A percentile compares a stretch with the other conserved stretches of the same genome.
Conservation (phyloP, 2,113 vertebrate genomes). For the Muntiacus reevesi region DNA sequence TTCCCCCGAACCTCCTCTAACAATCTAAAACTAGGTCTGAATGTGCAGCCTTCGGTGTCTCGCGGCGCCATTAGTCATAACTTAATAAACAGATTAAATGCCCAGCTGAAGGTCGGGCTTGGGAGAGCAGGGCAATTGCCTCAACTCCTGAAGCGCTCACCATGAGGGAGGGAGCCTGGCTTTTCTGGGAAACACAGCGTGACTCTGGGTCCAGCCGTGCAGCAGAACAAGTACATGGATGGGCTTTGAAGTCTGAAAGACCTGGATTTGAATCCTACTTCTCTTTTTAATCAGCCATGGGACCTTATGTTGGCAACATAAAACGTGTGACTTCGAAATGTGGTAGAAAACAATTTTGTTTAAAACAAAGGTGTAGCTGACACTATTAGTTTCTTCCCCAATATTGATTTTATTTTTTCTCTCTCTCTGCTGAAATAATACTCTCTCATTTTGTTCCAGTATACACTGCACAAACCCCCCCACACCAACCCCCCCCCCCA, state of each 20-base stretch:
- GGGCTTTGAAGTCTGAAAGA: neutral
- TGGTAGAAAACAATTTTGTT: neutral
- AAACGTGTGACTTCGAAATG: neutral
- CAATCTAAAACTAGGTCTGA: conserved; percentile 53
- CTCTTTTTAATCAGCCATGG: neutral
- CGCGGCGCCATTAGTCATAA: conserved; percentile 41
- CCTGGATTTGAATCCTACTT: neutral
- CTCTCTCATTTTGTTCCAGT: neutral
- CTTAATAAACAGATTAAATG: conserved; percentile 63
- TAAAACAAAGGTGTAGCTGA: neutral
- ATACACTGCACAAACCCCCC: neutral
- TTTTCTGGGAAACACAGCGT: conserved; percentile 6
- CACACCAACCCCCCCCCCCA: neutral
- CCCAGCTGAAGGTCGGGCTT: conserved; percentile 10
- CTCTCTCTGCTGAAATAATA: neutral
- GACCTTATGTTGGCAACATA: neutral
- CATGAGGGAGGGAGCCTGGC: neutral
- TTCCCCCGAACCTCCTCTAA: conserved; percentile 57
- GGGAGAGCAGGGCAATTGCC: conserved; percentile 29
- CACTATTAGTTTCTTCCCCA: neutral
- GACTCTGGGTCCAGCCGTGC: neutral
- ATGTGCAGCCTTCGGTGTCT: conserved; percentile 12
- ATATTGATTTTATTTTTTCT: neutral
- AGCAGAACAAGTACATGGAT: neutral
- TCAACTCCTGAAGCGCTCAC: neutral